phyloP scores from a whole-genome alignment of 2,888 invertebrate genomes.

The Lycophotia porphyrea region DNA sequence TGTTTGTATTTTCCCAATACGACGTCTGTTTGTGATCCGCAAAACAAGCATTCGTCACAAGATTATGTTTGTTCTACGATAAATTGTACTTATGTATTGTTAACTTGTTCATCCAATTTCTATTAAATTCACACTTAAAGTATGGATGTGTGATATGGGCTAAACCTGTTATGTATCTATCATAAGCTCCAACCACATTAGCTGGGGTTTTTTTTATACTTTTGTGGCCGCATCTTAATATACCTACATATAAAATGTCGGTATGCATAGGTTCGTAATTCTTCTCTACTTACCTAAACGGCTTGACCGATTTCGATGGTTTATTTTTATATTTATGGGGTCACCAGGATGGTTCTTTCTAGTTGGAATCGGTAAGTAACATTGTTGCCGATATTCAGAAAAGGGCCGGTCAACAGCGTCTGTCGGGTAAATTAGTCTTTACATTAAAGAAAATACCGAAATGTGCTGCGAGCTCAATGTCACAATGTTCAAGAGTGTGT shows the following conservation, averaged over 20 bases:
- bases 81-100: conserved; percentile 40
- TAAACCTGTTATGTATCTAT: not conserved
- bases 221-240: not conserved
- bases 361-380: not conserved
- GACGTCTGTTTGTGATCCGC: conserved; percentile 44
- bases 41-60: conserved; percentile 56
- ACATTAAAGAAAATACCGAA: not conserved
- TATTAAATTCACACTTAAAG: conserved; percentile 38
- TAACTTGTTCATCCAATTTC: conserved; percentile 44
- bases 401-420: not conserved
- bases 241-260: not conserved
- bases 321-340: not conserved
- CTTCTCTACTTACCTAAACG: not conserved
- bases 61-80: conserved; percentile 31
- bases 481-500: not conserved
- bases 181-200: not conserved
- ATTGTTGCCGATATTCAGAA: not conserved
- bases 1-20: conserved; percentile 59
- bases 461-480: not conserved
- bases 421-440: not conserved
- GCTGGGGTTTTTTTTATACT: not conserved
- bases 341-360: not conserved
- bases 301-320: not conserved
- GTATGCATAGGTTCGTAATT: not conserved
- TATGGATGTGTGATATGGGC: conserved; percentile 33